Evolutionary conservation across 2,797 vertebrate species (phyloP), one percentile per base, ranked within the genome.

Genomic region (Scleropages formosus): DNA sequence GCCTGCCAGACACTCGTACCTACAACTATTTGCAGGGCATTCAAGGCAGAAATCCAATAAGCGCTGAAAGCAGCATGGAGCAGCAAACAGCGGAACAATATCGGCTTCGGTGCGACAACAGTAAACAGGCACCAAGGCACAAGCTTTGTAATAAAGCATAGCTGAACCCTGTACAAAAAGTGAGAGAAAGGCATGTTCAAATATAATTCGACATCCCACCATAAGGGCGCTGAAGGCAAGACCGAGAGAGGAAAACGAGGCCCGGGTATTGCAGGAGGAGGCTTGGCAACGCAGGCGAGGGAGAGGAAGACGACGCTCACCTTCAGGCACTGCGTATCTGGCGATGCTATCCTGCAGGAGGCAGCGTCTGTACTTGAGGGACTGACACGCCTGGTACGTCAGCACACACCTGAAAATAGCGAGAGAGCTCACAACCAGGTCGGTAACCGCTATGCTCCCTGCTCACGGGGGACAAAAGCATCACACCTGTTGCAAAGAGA

Each of bases 301-400:
- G 60, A 8, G 60, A 39, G 63, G 26, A 39, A 18, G 1, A 0
- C 51, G 31, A 73, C 78, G 85, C 90, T 91, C 90, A 99, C 97
- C 97, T 91, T 96, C 94, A 15, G 95, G 93, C 80, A 91, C 88
- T 16, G 96, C 94, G 78, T 95, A 91, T 76, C 94, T 89, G 83
- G 96, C 95, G 2, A 99, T 92, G 89, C 93, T 94, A 91, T 98
- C 97, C 0, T 94, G 95, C 80, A 97, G 93, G 88, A 98, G 88
- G 91, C 97, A 99, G 76, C 95, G 90, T 85, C 94, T 93, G 89
- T 96, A 98, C 26, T 92, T 93, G 88, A 98, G 83, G 51, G 91
- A 92, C 93, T 99, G 97, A 87, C 97, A 98, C 86, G 96, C 95
- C 84, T 96, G 96, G 91, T 94, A 96, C 78, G 97, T 96, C 78